These are phyloP conservation scores for Gymnoscelis rufifasciata DNA, from an alignment of 2,888 invertebrate species.

Conservation along the genomic window DNA sequence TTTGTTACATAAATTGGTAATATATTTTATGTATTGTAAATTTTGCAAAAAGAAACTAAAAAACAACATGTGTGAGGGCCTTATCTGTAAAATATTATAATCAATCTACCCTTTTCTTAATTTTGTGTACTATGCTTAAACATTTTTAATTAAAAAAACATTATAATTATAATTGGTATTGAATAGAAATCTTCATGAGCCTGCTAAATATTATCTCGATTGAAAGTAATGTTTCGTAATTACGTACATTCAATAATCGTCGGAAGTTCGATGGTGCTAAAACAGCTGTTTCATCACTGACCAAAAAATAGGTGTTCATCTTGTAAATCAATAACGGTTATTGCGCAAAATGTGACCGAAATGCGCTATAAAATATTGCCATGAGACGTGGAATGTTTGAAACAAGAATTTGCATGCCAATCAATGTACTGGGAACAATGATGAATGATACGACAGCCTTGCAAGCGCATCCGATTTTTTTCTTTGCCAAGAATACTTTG, in stretches of 20 bases:
- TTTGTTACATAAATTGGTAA: too few species aligned
- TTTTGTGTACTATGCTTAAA: too few species aligned
- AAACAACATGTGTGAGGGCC: too few species aligned
- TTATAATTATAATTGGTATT: too few species aligned
- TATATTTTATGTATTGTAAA: too few species aligned
- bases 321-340: conserved; percentile 72
- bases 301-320: conserved; percentile 64
- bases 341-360: conserved; percentile 76
- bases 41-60: too few species aligned
- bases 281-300: conserved; percentile 75
- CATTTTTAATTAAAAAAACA: too few species aligned
- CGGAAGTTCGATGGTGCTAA: conserved; percentile 31
- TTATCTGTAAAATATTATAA: too few species aligned
- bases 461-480: conserved; percentile 36
- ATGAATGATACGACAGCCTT: conserved; percentile 50
- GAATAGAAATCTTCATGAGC: too few species aligned
- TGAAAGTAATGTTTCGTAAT: conserved; percentile 40
- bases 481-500: conserved; percentile 15
- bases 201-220: conserved; percentile 8
- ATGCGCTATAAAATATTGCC: conserved; percentile 57
- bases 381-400: conserved; percentile 43
- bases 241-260: conserved; percentile 32
- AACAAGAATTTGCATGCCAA: conserved; percentile 58
- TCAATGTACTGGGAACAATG: conserved; percentile 57
- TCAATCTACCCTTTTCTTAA: too few species aligned